phyloP scores from a whole-genome alignment of 2,797 vertebrate species.

The Danio jaintianensis region DNA sequence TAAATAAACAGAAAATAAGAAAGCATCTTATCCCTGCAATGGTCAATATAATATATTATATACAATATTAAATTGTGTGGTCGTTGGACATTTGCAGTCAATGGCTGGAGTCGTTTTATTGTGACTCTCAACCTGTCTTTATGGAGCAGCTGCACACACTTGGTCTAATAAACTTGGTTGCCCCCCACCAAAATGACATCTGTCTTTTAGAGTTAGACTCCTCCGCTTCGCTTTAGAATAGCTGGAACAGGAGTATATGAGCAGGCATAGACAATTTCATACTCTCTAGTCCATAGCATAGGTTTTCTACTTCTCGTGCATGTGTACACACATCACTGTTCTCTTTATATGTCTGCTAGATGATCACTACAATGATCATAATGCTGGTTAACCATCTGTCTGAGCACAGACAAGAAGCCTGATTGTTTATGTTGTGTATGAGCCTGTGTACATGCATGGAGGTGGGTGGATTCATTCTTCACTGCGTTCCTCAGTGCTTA shows the following conservation, averaged over 20 bases:
- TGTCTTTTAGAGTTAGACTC: slow-evolving; percentile 49
- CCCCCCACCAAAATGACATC: slow-evolving; percentile 60
- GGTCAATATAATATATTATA: too few species aligned
- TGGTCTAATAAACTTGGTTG: slow-evolving; percentile 50
- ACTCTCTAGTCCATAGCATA: background rate
- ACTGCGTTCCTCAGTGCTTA: background rate
- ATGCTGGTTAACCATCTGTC: slow-evolving; percentile 54
- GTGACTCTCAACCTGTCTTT: slow-evolving; percentile 33
- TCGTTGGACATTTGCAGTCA: background rate
- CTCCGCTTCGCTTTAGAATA: slow-evolving; percentile 38
- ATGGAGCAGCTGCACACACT: slow-evolving; percentile 52
- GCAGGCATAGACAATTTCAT: slow-evolving; percentile 40
- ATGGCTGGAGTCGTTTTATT: slow-evolving; percentile 11
- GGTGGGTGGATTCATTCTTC: slow-evolving; percentile 14
- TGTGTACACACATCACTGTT: background rate
- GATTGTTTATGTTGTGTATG: slow-evolving; percentile 10
- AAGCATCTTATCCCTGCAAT: too few species aligned
- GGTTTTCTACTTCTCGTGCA: background rate
- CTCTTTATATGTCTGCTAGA: slow-evolving; percentile 32
- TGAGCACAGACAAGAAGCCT: slow-evolving; percentile 33
- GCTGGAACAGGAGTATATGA: slow-evolving; percentile 39
- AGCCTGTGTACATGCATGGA: background rate
- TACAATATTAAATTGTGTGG: background rate
- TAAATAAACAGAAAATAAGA: too few species aligned
- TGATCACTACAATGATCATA: slow-evolving; percentile 49